Percentiles rank a stretch among this genome's conserved stretches.
These are phyloP conservation scores for Parazoanthus darwini DNA, from an alignment of 92 coral and sea anemone species.

Conservation along the genomic window DNA sequence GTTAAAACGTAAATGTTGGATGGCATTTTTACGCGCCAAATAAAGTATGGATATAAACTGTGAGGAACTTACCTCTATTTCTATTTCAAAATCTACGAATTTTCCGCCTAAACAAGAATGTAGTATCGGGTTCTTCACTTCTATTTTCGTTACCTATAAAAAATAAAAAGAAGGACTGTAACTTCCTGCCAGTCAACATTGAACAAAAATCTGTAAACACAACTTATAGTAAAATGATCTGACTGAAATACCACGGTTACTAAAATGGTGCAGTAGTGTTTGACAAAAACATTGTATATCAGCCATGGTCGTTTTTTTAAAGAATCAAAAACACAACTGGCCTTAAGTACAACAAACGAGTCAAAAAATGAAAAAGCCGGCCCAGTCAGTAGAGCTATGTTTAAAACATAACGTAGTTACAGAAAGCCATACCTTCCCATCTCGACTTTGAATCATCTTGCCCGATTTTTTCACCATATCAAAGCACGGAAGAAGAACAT, in stretches of 20 bases:
- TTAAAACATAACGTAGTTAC: too few relatives aligned
- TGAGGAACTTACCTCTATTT: slow-evolving; percentile 70
- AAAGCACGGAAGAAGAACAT: not conserved
- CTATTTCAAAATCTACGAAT: slow-evolving; percentile 88
- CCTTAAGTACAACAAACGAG: too few relatives aligned
- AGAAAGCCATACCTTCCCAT: slow-evolving; percentile 16
- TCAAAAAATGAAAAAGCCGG: not conserved
- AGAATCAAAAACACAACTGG: too few relatives aligned
- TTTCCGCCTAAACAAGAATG: slow-evolving; percentile 70
- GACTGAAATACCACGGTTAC: too few relatives aligned
- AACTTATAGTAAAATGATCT: too few relatives aligned
- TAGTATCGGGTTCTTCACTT: slow-evolving; percentile 68
- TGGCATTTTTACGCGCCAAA: not conserved
- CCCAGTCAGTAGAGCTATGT: not conserved
- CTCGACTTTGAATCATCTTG: slow-evolving; percentile 22
- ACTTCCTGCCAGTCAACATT: not conserved
- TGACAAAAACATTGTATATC: too few relatives aligned
- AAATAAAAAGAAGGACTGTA: not conserved
- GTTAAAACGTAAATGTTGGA: not conserved
- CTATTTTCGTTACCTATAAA: slow-evolving; percentile 61
- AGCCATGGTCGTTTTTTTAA: too few relatives aligned
- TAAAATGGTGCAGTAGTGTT: too few relatives aligned
- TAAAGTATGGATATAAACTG: not conserved
- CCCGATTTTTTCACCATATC: slow-evolving; percentile 16
- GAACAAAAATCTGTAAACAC: not conserved